These are phyloP conservation scores for Eupithecia exiguata DNA, from an alignment of 2,888 invertebrate genomes.

Conservation along the genomic window DNA sequence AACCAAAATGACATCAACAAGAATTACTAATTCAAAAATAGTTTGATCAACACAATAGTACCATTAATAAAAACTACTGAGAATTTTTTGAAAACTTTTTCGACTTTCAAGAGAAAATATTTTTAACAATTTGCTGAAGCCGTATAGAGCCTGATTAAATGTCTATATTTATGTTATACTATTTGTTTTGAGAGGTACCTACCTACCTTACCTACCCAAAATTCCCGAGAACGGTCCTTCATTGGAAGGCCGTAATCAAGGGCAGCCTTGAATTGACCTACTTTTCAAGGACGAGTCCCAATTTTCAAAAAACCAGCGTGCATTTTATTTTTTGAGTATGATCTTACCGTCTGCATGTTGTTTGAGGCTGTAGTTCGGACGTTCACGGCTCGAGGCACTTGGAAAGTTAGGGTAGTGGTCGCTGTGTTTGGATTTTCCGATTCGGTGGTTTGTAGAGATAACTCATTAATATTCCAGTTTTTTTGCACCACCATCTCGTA, in stretches of 20 bases:
- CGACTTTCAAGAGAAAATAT: no score
- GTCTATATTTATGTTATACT: not conserved
- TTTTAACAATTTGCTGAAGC: not conserved
- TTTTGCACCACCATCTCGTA: constrained; percentile 80
- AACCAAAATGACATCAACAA: not conserved
- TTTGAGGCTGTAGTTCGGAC: constrained; percentile 57
- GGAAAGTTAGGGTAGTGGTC: constrained; percentile 70
- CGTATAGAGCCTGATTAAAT: not conserved
- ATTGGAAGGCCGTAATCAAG: constrained; percentile 38
- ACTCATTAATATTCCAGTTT: constrained; percentile 70
- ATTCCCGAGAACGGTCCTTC: constrained; percentile 34
- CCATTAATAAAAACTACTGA: not conserved
- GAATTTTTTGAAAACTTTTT: no score
- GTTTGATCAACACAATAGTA: not conserved
- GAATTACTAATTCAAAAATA: not conserved
- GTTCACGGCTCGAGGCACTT: constrained; percentile 67
- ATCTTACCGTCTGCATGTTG: constrained; percentile 71
- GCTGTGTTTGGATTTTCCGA: constrained; percentile 60
- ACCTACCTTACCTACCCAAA: not conserved
- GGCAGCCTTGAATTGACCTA: constrained; percentile 41
- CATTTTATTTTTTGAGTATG: not conserved
- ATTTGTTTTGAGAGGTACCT: not conserved
- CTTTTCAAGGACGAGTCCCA: constrained; percentile 35
- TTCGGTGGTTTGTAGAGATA: constrained; percentile 61
- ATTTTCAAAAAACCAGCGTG: constrained; percentile 1